phyloP scores from a whole-genome alignment of 2,113 vertebrate species.

The Mormyrus lacerda region DNA sequence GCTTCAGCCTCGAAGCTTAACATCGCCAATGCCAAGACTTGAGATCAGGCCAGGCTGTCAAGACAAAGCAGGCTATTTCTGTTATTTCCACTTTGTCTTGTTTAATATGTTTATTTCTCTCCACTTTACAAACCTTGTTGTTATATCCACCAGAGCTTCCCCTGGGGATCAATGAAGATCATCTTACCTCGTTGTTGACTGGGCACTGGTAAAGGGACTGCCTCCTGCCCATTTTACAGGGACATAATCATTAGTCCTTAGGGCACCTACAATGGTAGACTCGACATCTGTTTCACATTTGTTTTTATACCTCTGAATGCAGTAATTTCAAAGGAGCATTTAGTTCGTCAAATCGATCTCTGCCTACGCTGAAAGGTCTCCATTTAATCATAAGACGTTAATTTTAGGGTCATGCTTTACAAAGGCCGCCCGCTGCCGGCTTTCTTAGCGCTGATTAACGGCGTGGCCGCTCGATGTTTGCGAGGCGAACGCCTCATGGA shows the following conservation, averaged over 20 bases:
- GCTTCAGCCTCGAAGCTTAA: neutral
- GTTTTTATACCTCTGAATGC: neutral
- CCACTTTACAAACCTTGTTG: neutral
- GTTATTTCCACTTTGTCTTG: neutral
- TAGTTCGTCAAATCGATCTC: neutral
- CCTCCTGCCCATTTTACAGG: neutral
- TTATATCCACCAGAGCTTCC: neutral
- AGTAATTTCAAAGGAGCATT: neutral
- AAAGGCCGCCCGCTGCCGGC: neutral
- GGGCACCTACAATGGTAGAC: neutral
- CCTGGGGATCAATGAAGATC: neutral
- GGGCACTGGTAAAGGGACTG: neutral
- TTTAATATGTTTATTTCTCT: neutral
- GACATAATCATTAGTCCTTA: neutral
- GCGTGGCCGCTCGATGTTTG: neutral
- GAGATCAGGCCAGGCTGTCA: neutral
- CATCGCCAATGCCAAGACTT: neutral
- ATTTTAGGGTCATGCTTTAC: conserved; percentile 3
- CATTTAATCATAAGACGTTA: conserved; percentile 7
- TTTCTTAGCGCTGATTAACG: neutral
- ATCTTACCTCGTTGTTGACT: neutral
- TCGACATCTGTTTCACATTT: neutral
- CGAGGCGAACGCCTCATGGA: neutral
- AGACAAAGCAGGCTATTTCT: neutral
- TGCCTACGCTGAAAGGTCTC: neutral